A percentile compares a stretch with the other conserved stretches of the same genome.
These are phyloP conservation scores for Copsychus sechellarum DNA, from an alignment of 2,113 vertebrate species.

Conservation along the genomic window DNA sequence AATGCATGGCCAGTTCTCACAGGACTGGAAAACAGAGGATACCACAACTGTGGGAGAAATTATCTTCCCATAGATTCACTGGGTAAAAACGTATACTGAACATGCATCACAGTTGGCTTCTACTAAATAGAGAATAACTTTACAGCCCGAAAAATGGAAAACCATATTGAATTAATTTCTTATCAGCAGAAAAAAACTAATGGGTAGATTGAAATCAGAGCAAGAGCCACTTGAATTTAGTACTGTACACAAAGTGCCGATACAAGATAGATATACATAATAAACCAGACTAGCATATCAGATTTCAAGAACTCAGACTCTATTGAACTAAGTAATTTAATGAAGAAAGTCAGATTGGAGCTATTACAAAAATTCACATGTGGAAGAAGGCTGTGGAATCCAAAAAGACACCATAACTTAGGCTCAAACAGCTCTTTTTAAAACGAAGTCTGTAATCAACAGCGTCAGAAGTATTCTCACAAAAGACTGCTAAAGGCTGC, in stretches of 20 bases:
- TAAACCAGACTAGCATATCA: not conserved
- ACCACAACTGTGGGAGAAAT: constrained; percentile 11
- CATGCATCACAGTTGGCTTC: not conserved
- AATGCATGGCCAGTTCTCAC: constrained; percentile 22
- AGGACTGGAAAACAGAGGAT: not conserved
- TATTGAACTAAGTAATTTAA: not conserved
- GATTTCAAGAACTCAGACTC: constrained; percentile 15
- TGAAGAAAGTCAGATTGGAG: constrained; percentile 21
- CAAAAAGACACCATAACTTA: constrained; percentile 1
- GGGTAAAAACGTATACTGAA: not conserved
- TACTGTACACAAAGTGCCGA: not conserved
- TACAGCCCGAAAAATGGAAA: not conserved
- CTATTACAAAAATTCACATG: constrained; percentile 32
- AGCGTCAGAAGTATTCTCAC: not conserved
- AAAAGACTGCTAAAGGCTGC: not conserved
- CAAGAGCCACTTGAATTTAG: constrained; percentile 27
- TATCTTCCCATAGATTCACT: constrained; percentile 24
- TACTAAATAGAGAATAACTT: not conserved
- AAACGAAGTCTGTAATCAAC: not conserved
- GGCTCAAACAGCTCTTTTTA: not conserved
- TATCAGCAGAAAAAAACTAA: constrained; percentile 15
- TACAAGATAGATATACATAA: not conserved
- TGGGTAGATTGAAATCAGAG: constrained; percentile 26
- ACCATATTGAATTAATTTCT: constrained; percentile 43
- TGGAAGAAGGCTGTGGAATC: constrained; percentile 28